Percentiles rank a stretch among this genome's conserved stretches.
phyloP scores from a whole-genome alignment of 2,888 invertebrate species.

The Dendrolimus houi region DNA sequence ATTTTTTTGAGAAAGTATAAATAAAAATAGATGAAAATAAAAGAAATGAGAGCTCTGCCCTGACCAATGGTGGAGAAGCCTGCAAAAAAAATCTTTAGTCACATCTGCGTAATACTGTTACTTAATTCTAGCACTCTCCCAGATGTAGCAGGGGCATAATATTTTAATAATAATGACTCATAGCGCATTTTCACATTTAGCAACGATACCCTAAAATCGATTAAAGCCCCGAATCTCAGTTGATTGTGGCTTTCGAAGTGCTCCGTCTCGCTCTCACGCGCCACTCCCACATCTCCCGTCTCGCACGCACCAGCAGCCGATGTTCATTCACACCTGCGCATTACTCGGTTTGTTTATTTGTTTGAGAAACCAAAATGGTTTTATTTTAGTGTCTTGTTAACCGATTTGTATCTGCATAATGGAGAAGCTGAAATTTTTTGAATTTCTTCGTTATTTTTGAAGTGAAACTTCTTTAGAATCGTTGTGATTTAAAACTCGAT shows the following conservation, averaged over 20 bases:
- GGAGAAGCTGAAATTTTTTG: conserved; percentile 17
- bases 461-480: too few relatives aligned
- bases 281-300: conserved; percentile 18
- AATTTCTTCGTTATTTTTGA: too few relatives aligned
- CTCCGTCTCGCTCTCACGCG: neutral
- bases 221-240: neutral
- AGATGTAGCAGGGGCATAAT: too few relatives aligned
- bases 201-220: neutral
- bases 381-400: conserved; percentile 43
- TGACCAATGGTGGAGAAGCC: too few relatives aligned
- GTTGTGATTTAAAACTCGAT: too few relatives aligned
- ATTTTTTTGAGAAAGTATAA: too few relatives aligned
- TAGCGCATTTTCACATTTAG: neutral
- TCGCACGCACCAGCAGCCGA: conserved; percentile 45
- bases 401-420: conserved; percentile 16
- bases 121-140: too few relatives aligned
- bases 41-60: too few relatives aligned
- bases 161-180: too few relatives aligned
- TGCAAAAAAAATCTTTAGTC: too few relatives aligned
- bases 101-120: too few relatives aligned
- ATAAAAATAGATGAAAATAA: too few relatives aligned
- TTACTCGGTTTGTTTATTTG: conserved; percentile 59
- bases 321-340: conserved; percentile 64
- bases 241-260: neutral
- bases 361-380: conserved; percentile 38